A percentile compares a stretch with the other conserved stretches of the same genome.
These are phyloP conservation scores for Limenitis arthemis DNA, from an alignment of 2,888 invertebrate species.

Conservation along the genomic window DNA sequence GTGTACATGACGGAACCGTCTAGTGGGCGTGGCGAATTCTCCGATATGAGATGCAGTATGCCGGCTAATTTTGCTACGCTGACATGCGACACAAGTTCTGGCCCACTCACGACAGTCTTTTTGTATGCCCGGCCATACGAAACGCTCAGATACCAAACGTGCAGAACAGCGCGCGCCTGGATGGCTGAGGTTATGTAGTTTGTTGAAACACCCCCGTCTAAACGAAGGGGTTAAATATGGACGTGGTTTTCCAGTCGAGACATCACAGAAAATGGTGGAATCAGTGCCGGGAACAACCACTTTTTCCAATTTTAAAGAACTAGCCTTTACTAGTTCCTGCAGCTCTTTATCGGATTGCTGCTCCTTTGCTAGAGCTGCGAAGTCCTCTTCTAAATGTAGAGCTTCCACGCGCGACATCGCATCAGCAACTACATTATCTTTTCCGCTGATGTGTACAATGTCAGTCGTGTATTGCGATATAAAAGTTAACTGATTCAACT, in stretches of 20 bases:
- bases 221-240: conserved; percentile 17
- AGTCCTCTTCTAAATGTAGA: conserved; percentile 13
- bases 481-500: conserved; percentile 25
- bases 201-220: conserved; percentile 13
- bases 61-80: conserved; percentile 25
- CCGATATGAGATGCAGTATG: conserved; percentile 18
- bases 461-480: conserved; percentile 29
- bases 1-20: conserved; percentile 31
- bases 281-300: conserved; percentile 17
- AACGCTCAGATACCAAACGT: conserved; percentile 32
- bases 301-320: conserved; percentile 16
- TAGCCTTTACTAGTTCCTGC: background rate
- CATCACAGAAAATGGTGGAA: conserved; percentile 14
- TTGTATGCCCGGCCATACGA: conserved; percentile 39
- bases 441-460: conserved; percentile 21
- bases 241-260: conserved; percentile 14
- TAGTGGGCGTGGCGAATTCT: conserved; percentile 10
- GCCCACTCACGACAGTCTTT: conserved; percentile 34
- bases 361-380: conserved; percentile 9
- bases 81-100: conserved; percentile 32
- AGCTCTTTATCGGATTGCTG: conserved; percentile 19
- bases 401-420: conserved; percentile 26
- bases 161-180: conserved; percentile 18
- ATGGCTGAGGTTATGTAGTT: conserved; percentile 21
- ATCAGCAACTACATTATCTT: conserved; percentile 28